Base-by-base conservation (phyloP, 2,113 vertebrate species). In the Nyctereutes procyonoides region DNA sequence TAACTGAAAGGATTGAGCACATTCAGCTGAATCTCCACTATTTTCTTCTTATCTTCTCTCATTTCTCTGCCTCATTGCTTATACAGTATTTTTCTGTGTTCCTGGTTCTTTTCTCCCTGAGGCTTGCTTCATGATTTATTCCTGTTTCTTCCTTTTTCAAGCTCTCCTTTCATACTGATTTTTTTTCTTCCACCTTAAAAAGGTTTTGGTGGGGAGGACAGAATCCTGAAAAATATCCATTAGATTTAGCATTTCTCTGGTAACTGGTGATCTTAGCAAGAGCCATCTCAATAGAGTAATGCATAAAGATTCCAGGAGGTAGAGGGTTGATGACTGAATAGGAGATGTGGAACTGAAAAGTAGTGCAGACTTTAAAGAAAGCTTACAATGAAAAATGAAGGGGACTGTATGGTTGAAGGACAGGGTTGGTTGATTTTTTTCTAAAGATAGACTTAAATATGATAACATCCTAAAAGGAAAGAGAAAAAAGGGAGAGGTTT, bases 171-270 rank as follows among this genome's bases (percentile, higher is more conserved):
- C 28, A 80, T 73, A n/a, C 15, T 74, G 74, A 35, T 92, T 89
- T 26, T 88, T 88, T 77, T 48, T 28, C n/a, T 53, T 96, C 14
- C 74, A 22, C 35, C 91, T 92, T 91, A 90, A 88, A 84, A 93
- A 90, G 26, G 24, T 8, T 48, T 8, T 48, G 73, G 73, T 15
- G 19, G 5, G 55, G 24, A 3, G 48, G 35, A 65, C 48, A 92
- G n/a, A 88, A 81, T 51, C 19, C 53, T 95, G 48, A 65, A 94
- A 94, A 88, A 84, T 60, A 81, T 4, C 14, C 5, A 19, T 56
- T 83, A 71, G 51, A 84, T 88, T 67, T 53, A 90, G n/a, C 56
- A 85, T 8, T 58, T 17, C 19, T 65, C 0, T 83, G 63, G 14
- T 88, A 65, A 56, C 48, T 90, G 20, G 43, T 85, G 28, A 77